Evolutionary conservation across 2,113 vertebrate species (phyloP).

Genomic region (Vulpes lagopus): DNA sequence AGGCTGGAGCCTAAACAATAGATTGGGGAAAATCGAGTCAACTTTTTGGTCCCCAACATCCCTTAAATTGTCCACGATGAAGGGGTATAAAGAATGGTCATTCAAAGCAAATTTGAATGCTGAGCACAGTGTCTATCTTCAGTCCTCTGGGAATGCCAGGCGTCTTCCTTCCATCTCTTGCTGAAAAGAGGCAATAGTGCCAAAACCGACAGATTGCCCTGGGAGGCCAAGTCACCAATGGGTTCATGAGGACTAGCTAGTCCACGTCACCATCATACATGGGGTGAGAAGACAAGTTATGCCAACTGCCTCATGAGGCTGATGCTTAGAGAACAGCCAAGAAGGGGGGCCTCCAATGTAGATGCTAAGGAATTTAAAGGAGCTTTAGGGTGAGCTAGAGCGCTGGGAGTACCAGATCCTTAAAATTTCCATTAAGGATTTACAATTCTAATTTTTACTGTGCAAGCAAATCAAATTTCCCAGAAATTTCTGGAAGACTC

Average conservation of each 20-base stretch:
- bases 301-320: not conserved
- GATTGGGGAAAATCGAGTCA: not conserved
- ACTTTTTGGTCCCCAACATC: not conserved
- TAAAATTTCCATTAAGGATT: not conserved
- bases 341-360: not conserved
- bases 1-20: not conserved
- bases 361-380: not conserved
- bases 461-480: not conserved
- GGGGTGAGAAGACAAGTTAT: not conserved
- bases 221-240: not conserved
- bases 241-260: not conserved
- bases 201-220: not conserved
- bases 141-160: not conserved
- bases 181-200: not conserved
- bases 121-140: not conserved
- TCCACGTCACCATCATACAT: not conserved
- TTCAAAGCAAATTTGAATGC: not conserved
- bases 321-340: not conserved
- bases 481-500: slow-evolving; percentile 4
- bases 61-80: not conserved
- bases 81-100: not conserved
- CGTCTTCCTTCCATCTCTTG: not conserved
- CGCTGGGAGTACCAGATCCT: not conserved
- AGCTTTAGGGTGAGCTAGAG: not conserved
- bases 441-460: slow-evolving; percentile 1